Percentiles rank a stretch among this genome's conserved stretches.
Conservation (phyloP, 1,140 invertebrate genomes). For the Stratiolaelaps scimitus region DNA sequence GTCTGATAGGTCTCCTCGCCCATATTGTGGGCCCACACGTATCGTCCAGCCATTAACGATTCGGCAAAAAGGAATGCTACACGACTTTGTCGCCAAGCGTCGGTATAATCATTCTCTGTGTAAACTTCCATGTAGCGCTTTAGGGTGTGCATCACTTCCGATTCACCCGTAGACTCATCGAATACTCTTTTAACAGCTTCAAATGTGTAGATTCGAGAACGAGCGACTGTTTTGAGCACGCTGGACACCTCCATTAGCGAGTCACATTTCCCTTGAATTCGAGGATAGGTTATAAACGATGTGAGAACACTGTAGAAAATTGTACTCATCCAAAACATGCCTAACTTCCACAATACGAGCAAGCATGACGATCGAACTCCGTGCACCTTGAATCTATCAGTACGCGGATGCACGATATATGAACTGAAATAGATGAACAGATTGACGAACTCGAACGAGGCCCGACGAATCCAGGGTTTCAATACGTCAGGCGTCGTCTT, state of each 20-base stretch:
- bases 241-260: not conserved
- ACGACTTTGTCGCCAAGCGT: not conserved
- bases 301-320: not conserved
- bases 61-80: slow-evolving; percentile 3
- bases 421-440: not conserved
- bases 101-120: not conserved
- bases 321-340: not conserved
- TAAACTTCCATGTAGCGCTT: slow-evolving; percentile 4
- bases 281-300: not conserved
- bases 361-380: not conserved
- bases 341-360: not conserved
- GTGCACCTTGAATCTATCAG: too few species aligned
- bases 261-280: not conserved
- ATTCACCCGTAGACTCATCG: not conserved
- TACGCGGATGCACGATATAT: not conserved
- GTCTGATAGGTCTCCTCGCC: not conserved
- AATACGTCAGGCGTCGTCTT: not conserved
- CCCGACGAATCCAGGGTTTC: not conserved
- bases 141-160: not conserved
- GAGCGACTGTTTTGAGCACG: not conserved
- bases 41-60: not conserved
- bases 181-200: not conserved
- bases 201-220: not conserved
- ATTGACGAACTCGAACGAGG: not conserved
- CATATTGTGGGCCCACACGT: not conserved